phyloP scores from a whole-genome alignment of 2,888 invertebrate species.

The Ptychoptera albimana region DNA sequence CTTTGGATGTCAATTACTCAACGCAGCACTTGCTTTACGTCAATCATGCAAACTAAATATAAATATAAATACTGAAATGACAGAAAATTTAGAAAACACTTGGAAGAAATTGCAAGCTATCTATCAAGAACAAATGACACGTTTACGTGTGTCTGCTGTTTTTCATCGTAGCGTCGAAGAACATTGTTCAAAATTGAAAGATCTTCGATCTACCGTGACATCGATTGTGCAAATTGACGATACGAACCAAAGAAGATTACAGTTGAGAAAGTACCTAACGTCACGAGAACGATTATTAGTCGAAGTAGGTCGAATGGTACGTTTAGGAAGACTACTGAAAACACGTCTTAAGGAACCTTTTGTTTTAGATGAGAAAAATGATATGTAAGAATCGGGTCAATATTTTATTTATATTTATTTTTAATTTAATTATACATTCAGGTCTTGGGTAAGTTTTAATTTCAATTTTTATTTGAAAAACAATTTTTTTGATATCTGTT shows the following conservation, averaged over 20 bases:
- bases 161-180: conserved; percentile 54
- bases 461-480: too few relatives aligned
- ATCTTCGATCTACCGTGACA: conserved; percentile 40
- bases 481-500: too few relatives aligned
- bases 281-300: conserved; percentile 46
- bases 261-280: conserved; percentile 38
- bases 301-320: conserved; percentile 55
- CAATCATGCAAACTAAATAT: conserved; percentile 50
- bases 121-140: conserved; percentile 59
- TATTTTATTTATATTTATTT: too few relatives aligned
- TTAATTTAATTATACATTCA: too few relatives aligned
- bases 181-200: conserved; percentile 43
- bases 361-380: conserved; percentile 19
- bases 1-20: conserved; percentile 62
- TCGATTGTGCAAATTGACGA: conserved; percentile 29
- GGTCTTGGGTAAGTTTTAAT: too few relatives aligned
- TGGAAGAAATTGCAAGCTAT: conserved; percentile 54
- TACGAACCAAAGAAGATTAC: conserved; percentile 28
- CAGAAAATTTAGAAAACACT: conserved; percentile 40
- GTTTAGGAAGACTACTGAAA: conserved; percentile 48
- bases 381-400: too few relatives aligned
- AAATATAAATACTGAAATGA: conserved; percentile 39
- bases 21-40: conserved; percentile 55
- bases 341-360: conserved; percentile 49
- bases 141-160: conserved; percentile 56